Evolutionary conservation across 2,888 invertebrate species (phyloP).

Genomic region (Cynaeus angustus): DNA sequence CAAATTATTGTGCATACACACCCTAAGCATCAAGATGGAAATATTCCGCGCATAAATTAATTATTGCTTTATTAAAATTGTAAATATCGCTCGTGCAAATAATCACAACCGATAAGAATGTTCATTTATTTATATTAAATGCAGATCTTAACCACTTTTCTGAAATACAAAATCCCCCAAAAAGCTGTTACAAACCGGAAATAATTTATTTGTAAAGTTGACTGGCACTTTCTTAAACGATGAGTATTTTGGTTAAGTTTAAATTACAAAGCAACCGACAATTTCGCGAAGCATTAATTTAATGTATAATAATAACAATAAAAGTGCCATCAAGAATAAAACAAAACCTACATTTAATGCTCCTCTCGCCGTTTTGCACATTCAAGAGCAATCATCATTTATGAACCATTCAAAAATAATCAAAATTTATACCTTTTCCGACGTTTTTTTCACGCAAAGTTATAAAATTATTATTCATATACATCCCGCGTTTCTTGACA

Average conservation of each 20-base stretch:
- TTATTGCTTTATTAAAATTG: conserved; percentile 25
- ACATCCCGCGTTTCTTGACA: conserved; percentile 32
- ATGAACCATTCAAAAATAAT: conserved; percentile 40
- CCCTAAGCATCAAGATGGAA: conserved; percentile 30
- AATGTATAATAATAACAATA: conserved; percentile 39
- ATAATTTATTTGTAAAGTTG: conserved; percentile 6
- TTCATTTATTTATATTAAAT: conserved; percentile 18
- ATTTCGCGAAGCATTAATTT: conserved; percentile 29
- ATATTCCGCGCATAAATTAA: conserved; percentile 26
- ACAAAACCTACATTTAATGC: conserved; percentile 32
- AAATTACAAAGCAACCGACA: conserved; percentile 17
- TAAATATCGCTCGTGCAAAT: conserved; percentile 13
- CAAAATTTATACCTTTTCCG: conserved; percentile 32
- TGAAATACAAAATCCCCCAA: conserved; percentile 1
- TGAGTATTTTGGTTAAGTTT: conserved; percentile 15
- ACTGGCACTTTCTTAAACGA: conserved; percentile 1
- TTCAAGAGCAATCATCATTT: conserved; percentile 43
- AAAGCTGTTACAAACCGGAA: conserved; percentile 17
- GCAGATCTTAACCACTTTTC: not conserved
- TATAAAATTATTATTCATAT: conserved; percentile 42
- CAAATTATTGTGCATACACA: conserved; percentile 29
- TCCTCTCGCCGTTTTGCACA: conserved; percentile 25
- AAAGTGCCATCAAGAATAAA: conserved; percentile 33
- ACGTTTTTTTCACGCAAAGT: conserved; percentile 18
- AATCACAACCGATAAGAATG: conserved; percentile 17